phyloP scores from a whole-genome alignment of 2,888 invertebrate species.

The Acanthosepion esculentum region DNA sequence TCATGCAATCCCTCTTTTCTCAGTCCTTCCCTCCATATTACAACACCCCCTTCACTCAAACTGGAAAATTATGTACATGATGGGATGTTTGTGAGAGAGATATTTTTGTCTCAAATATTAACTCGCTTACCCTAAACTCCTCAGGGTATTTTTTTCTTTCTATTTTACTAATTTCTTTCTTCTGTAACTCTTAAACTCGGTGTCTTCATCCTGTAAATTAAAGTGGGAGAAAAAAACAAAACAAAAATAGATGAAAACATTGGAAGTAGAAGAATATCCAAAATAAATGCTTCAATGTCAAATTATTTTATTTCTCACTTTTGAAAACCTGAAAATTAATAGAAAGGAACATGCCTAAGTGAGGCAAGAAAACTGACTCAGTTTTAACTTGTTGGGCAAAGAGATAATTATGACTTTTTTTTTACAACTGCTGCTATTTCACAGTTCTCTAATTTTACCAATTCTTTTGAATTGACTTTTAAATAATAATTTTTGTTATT shows the following conservation, averaged over 20 bases:
- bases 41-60: neutral
- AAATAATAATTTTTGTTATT: no score
- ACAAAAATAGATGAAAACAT: no score
- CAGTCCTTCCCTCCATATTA: neutral
- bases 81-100: neutral
- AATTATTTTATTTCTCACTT: neutral
- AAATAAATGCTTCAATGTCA: neutral
- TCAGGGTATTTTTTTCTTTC: neutral
- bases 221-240: no score
- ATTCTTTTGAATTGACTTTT: no score
- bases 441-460: no score
- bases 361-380: no score
- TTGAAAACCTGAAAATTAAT: neutral
- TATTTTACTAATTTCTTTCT: neutral
- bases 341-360: neutral
- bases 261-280: neutral
- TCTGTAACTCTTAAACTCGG: no score
- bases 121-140: neutral
- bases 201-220: neutral
- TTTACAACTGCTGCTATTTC: no score
- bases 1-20: constrained; percentile 9
- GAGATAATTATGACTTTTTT: no score
- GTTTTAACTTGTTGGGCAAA: no score
- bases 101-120: neutral
- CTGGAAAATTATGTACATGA: neutral